Evolutionary conservation across 2,888 invertebrate genomes (phyloP), one percentile per base, ranked within the genome.

Genomic region (Metalampra italica): DNA sequence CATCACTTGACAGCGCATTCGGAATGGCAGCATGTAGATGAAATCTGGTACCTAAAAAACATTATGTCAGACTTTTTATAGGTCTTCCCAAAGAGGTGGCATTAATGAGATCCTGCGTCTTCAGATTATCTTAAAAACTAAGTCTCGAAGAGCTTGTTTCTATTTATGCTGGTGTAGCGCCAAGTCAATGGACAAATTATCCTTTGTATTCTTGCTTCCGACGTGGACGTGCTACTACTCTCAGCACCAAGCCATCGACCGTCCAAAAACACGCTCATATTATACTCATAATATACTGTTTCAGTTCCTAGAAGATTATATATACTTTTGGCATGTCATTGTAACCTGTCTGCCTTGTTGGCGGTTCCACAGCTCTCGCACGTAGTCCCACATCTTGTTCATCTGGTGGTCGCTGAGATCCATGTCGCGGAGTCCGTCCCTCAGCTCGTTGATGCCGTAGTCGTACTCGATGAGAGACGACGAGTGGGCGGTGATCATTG

Each of bases 311-410:
- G 22, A 22, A 22, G 2, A 22, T 22, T 22, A 2, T 22, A 2
- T 22, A 22, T 22, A n/a, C n/a, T n/a, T 22, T 22, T 3, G 22
- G 22, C 22, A 22, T 22, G 22, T 2, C 22, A 5, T 22, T 22
- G 22, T 22, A 22, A 90, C 91, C 79, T 90, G 90, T 68, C 75
- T 78, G 7, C 90, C 91, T 60, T 86, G 85, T 53, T 89, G 90
- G 43, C 89, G 70, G 37, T 83, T 86, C 91, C 91, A 91, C 41
- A 91, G 62, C 37, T 88, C 82, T 3, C 84, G 71, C 0, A 91
- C 89, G 47, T 91, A 91, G 43, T 82, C 84, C 87, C 89, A 90
- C 82, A 90, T 86, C 57, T 90, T 90, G 53, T 75, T 78, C 83
- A 90, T 84, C 62, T 91, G 91, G 59, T 87, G 90, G 0, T 78